Evolutionary conservation across 1,140 invertebrate genomes (phyloP), one percentile per base, ranked within the genome.

Genomic region (Drosophila ironensis): DNA sequence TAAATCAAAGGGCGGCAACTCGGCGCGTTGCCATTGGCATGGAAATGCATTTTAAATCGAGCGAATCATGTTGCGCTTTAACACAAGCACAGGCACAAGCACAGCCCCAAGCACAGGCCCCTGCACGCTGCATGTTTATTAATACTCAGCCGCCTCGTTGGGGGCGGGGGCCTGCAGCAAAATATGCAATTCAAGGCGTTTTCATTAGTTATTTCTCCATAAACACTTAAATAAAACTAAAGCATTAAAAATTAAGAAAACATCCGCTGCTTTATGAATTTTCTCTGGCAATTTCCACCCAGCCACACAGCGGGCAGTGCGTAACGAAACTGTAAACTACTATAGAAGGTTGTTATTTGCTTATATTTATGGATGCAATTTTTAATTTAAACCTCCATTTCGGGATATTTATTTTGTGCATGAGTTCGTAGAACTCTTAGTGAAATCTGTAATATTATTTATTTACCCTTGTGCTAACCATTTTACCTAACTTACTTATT

Each of bases 121-220:
- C 44, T 47, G 56, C 30, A 48, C 30, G 37, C 66, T 28, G 67
- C 67, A 20, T 35, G 80, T 82, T 82, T 82, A 82, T 82, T 73
- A 86, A 82, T 82, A 82, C 59, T 61, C 54, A 41, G 48, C 59
- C 30, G 24, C 20, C 8, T n/a, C n/a, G n/a, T n/a, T n/a, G n/a
- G 14, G 44, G 71, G 35, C 20, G 52, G 47, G 46, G 46, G 2
- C 27, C 24, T 59, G 72, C 52, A 56, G 53, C 52, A 64, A 63
- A 82, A 78, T 84, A 71, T 73, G 70, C 63, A 84, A 82, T 82
- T 80, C 68, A 75, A 74, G 64, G 64, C 76, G 35, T 70, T 74
- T 82, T 82, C 78, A 82, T 82, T 82, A 82, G 80, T 86, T 82
- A 82, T 82, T 82, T 82, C 80, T 82, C 80, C 78, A 82, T 82